Evolutionary conservation across 2,888 invertebrate genomes (phyloP), one percentile per base, ranked within the genome.

Genomic region (Pristionchus fissidentatus): DNA sequence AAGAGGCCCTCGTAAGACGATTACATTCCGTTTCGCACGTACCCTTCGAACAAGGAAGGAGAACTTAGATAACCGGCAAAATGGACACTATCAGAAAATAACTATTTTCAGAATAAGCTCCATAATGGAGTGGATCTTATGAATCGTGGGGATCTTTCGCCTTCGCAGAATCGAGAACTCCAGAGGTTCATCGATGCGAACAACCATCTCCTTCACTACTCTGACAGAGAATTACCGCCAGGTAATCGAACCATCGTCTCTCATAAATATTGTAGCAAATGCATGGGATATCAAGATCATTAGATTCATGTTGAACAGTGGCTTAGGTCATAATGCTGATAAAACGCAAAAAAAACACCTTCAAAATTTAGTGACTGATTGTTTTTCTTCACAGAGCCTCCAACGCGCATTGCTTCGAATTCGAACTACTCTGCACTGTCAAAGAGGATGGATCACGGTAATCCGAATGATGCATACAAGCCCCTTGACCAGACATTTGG

Each of bases 51-150:
- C n/a, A 57, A 22, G 5, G 22, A 7, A 15, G 32, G 35, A 32
- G 66, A 32, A 1, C 35, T 15, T 26, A 70, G 49, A 70, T 3
- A 22, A 19, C 19, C 4, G 13, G 1, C 43, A n/a, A 26, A 73
- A 49, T 49, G 49, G 19, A 10, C 19, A 19, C 19, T 15, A 49
- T 15, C 19, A 10, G 19, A 49, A 49, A 19, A 49, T 49, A 10
- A 49, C 49, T n/a, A n/a, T n/a, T 73, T 77, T 77, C 83, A 91
- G 90, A 89, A 88, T 79, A 92, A 91, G 86, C 86, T 91, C 19
- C 87, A 88, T 38, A 92, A 91, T 81, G 92, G 92, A 10, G 90
- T 90, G 15, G 90, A 91, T 77, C 82, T 92, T 26, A 46, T 92
- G 57, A 92, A 92, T 55, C 89, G 89, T 0, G 88, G 90, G 46